Evolutionary conservation across 2,113 vertebrate genomes (phyloP), one percentile per base, ranked within the genome.

Genomic region (Erinaceus europaeus): DNA sequence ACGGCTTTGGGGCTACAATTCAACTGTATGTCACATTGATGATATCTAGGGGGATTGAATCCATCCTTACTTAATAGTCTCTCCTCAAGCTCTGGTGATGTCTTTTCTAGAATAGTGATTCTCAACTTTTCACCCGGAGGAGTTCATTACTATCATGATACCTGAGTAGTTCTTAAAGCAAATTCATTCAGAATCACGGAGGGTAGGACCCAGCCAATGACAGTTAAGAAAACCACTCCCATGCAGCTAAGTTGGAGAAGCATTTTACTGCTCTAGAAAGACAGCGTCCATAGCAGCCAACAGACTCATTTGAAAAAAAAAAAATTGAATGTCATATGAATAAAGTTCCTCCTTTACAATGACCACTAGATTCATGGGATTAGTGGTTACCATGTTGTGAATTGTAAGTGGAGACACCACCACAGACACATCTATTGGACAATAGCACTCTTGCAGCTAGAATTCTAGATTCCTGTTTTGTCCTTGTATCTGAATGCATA

Each of bases 181-280:
- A 69, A 82, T 50, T 29, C 62, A 81, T 67, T 69, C 3, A 72
- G 25, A 85, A 73, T 53, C 4, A 20, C 23, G 59, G n/a, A 36
- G 50, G 6, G 7, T 64, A 17, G 29, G 32, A 67, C 9, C 2
- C 25, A 67, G 55, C 4, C 3, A 36, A 4, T 40, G n/a, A 3
- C 32, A 34, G 65, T 29, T 44, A 15, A 7, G 2, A 50, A 40
- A 82, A 57, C 1, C 62, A 7, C 17, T 55, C 42, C 44, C n/a
- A 81, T 62, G 18, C 14, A 77, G 42, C 6, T 44, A 46, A 15
- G 2, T 59, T 25, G 48, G 53, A 36, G 53, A 72, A 71, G 9
- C 9, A 20, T 20, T n/a, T 48, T 21, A 12, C 1, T 17, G 27
- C 20, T 20, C 6, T 6, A 42, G 10, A 42, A n/a, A n/a, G n/a